Evolutionary conservation across 1,140 invertebrate genomes (phyloP).

Genomic region (Harlomillsia oculata): DNA sequence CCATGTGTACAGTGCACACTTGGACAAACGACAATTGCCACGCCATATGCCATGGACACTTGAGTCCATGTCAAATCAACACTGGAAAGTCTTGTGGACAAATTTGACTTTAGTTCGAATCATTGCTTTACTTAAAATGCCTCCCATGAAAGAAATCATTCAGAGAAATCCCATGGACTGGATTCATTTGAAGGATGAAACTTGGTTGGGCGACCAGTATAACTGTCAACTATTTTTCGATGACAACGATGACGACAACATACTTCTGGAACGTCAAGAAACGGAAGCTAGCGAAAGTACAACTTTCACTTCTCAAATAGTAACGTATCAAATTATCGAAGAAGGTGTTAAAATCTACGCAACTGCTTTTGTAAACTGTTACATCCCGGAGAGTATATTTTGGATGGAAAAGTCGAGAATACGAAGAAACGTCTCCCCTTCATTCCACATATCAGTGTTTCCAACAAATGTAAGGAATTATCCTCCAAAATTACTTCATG

Average conservation of each 20-base stretch:
- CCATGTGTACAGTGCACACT: constrained; percentile 29
- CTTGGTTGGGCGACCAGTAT: constrained; percentile 3
- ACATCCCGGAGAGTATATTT: background rate
- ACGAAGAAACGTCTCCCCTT: no score
- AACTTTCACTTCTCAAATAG: no score
- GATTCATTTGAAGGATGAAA: constrained; percentile 23
- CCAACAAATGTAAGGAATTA: constrained; percentile 16
- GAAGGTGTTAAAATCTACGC: constrained; percentile 31
- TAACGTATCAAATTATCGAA: constrained; percentile 30
- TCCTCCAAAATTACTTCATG: constrained; percentile 24
- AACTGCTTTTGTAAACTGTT: constrained; percentile 28
- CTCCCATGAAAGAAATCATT: constrained; percentile 7
- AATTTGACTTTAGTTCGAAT: constrained; percentile 13
- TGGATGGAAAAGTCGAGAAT: no score
- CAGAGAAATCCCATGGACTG: constrained; percentile 12
- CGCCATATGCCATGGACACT: background rate
- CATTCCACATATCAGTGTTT: constrained; percentile 19
- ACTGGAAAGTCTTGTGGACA: no score
- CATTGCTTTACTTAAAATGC: constrained; percentile 19
- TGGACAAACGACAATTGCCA: constrained; percentile 11
- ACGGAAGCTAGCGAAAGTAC: no score
- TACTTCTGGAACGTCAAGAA: background rate
- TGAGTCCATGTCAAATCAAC: background rate
- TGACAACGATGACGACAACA: background rate
- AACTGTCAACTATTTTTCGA: constrained; percentile 22